A percentile compares a stretch with the other conserved stretches of the same genome.
Evolutionary conservation across 1,140 invertebrate species (phyloP).

Genomic region (Micrasema longulum): DNA sequence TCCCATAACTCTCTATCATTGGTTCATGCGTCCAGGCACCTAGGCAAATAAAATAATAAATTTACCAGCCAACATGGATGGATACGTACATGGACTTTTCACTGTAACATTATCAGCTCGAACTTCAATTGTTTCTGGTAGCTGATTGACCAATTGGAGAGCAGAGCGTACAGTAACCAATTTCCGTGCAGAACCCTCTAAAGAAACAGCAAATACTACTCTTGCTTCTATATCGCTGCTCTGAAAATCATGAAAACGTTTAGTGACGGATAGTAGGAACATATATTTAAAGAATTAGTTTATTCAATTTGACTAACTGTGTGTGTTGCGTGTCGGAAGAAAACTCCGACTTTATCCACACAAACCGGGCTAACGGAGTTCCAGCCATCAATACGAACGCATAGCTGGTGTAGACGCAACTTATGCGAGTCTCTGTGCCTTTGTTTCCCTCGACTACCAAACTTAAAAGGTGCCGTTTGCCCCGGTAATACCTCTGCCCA

Average conservation of each 20-base stretch:
- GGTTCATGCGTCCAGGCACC: too few species aligned
- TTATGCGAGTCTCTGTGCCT: constrained; percentile 84
- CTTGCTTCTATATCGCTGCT: constrained; percentile 70
- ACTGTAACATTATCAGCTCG: constrained; percentile 49
- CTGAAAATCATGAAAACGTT: constrained; percentile 56
- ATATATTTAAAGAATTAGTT: too few species aligned
- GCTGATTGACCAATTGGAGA: constrained; percentile 82
- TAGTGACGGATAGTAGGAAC: too few species aligned
- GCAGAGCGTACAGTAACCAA: constrained; percentile 95
- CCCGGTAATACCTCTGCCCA: constrained; percentile 80
- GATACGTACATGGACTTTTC: constrained; percentile 43
- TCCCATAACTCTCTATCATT: too few species aligned
- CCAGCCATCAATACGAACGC: constrained; percentile 92
- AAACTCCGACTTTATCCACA: constrained; percentile 94
- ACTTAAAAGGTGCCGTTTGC: constrained; percentile 83
- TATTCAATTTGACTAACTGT: constrained; percentile 53
- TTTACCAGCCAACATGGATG: too few species aligned
- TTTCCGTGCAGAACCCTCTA: constrained; percentile 94
- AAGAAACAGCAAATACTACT: constrained; percentile 87
- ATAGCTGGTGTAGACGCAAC: constrained; percentile 82
- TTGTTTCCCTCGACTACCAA: constrained; percentile 82
- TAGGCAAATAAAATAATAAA: too few species aligned
- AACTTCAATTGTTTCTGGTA: constrained; percentile 78
- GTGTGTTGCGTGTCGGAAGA: constrained; percentile 83
- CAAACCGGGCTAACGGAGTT: constrained; percentile 87